Percentiles rank a stretch among this genome's conserved stretches.
These are phyloP conservation scores for Notarius quadriscutis DNA, from an alignment of 2,113 vertebrate genomes.

Conservation along the genomic window DNA sequence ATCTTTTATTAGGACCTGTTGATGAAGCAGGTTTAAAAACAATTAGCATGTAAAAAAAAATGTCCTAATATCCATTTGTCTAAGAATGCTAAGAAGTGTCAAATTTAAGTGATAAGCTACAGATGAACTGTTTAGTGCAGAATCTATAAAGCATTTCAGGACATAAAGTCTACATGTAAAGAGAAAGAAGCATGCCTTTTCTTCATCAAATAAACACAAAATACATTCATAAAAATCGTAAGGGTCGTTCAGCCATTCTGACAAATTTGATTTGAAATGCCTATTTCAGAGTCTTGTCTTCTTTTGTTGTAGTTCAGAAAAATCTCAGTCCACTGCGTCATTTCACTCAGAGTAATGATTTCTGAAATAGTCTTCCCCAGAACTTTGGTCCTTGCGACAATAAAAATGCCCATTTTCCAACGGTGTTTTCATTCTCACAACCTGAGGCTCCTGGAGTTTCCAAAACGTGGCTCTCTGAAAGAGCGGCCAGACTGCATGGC, in stretches of 20 bases:
- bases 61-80: too few species aligned
- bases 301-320: not conserved
- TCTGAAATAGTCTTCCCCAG: not conserved
- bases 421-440: conserved; percentile 56
- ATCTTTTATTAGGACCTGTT: too few species aligned
- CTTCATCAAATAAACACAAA: not conserved
- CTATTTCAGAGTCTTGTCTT: not conserved
- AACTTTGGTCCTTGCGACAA: not conserved
- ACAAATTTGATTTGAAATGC: not conserved
- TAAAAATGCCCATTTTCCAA: not conserved
- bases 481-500: conserved; percentile 66
- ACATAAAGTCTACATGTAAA: not conserved
- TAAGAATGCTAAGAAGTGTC: not conserved
- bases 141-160: not conserved
- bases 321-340: conserved; percentile 1
- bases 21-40: not conserved
- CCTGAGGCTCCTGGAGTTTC: conserved; percentile 65
- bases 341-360: not conserved
- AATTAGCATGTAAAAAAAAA: not conserved
- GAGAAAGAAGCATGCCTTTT: not conserved
- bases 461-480: conserved; percentile 72
- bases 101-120: not conserved
- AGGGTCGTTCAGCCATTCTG: too few species aligned
- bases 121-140: not conserved
- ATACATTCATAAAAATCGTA: not conserved